These are phyloP conservation scores for Channa argus DNA, from an alignment of 2,113 vertebrate species.

Conservation along the genomic window DNA sequence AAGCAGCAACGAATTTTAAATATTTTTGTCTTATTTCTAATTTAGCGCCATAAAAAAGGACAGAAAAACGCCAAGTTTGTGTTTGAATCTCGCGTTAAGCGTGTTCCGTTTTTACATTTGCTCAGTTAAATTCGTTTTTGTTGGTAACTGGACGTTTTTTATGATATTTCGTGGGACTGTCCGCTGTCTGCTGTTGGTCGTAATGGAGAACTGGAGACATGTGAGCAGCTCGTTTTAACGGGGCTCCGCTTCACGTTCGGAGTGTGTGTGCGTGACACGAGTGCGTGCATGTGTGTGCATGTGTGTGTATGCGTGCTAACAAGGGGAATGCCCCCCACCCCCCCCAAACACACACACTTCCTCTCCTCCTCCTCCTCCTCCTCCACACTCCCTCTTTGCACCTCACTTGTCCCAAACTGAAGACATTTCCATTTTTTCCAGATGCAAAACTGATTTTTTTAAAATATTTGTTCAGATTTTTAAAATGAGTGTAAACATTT, in stretches of 20 bases:
- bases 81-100: no score
- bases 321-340: conserved; percentile 64
- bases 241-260: conserved; percentile 13
- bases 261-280: conserved; percentile 4
- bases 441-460: not conserved
- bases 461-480: not conserved
- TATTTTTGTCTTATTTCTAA: no score
- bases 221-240: conserved; percentile 7
- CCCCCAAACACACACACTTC: no score
- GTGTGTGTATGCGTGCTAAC: conserved; percentile 37
- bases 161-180: not conserved
- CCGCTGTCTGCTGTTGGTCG: not conserved
- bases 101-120: not conserved
- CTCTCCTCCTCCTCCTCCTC: no score
- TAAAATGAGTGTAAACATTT: not conserved
- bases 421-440: conserved; percentile 27
- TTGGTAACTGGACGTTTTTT: no score
- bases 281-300: not conserved
- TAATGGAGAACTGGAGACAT: not conserved
- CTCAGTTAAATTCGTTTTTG: not conserved
- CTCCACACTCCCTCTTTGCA: not conserved
- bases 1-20: no score
- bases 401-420: conserved; percentile 30
- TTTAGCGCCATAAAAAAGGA: no score
- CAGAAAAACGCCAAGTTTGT: no score